Percentiles rank a stretch among this genome's conserved stretches.
phyloP scores from a whole-genome alignment of 2,113 vertebrate species.

The Mobula birostris region DNA sequence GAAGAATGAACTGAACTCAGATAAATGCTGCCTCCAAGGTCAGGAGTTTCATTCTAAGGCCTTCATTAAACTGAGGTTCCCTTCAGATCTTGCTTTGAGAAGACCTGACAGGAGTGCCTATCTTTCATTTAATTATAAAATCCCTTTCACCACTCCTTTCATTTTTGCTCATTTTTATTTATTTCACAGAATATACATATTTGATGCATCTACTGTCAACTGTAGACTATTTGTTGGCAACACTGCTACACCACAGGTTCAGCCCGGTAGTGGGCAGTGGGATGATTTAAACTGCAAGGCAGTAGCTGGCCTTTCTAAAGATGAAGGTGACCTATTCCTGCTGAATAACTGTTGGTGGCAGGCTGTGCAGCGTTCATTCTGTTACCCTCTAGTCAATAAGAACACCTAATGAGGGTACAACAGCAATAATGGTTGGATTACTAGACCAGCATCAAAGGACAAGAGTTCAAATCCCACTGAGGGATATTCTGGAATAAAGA shows the following conservation, averaged over 20 bases:
- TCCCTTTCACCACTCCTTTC: not conserved
- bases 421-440: too few species aligned
- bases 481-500: too few species aligned
- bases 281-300: not conserved
- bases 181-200: conserved; percentile 26
- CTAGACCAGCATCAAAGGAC: too few species aligned
- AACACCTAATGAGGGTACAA: not conserved
- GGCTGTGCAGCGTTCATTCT: not conserved
- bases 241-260: not conserved
- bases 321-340: not conserved
- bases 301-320: conserved; percentile 10
- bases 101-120: not conserved
- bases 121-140: conserved; percentile 10
- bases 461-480: too few species aligned
- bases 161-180: conserved; percentile 5
- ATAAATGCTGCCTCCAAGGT: conserved; percentile 22
- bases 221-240: not conserved
- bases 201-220: not conserved
- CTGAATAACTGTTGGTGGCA: not conserved
- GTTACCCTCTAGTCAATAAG: not conserved
- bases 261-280: not conserved
- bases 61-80: not conserved
- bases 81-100: not conserved
- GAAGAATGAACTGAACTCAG: conserved; percentile 1
- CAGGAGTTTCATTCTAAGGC: not conserved